A percentile compares a stretch with the other conserved stretches of the same genome.
Conservation (phyloP, 2,797 vertebrate species). For the Macropodus opercularis region DNA sequence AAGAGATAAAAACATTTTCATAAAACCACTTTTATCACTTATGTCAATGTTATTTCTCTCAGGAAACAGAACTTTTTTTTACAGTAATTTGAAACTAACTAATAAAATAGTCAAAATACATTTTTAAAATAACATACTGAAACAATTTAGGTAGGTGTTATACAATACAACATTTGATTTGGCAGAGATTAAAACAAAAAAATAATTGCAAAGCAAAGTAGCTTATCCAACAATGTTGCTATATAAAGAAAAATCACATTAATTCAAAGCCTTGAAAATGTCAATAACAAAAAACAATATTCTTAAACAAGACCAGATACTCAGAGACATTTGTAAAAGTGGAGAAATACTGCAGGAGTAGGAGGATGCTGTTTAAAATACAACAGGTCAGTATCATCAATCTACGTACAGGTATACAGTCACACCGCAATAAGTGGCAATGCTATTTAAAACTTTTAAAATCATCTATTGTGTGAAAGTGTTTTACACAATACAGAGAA, state of each 20-base stretch:
- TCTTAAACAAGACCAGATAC: constrained; percentile 65
- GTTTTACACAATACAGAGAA: constrained; percentile 42
- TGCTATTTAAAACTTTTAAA: constrained; percentile 10
- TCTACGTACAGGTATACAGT: constrained; percentile 12
- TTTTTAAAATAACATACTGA: constrained; percentile 4
- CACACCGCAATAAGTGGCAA: constrained; percentile 10
- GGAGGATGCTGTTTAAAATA: constrained; percentile 21
- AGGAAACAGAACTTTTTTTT: background rate
- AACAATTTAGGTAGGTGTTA: background rate
- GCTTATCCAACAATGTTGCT: constrained; percentile 65
- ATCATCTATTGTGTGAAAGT: constrained; percentile 18
- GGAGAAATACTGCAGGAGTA: constrained; percentile 10
- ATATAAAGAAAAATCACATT: constrained; percentile 46
- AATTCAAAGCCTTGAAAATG: constrained; percentile 25
- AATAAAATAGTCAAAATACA: constrained; percentile 16
- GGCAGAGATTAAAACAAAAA: constrained; percentile 23
- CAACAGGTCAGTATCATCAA: constrained; percentile 25
- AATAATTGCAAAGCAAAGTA: constrained; percentile 41
- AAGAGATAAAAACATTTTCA: constrained; percentile 5
- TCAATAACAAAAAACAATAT: constrained; percentile 48
- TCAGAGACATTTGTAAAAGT: constrained; percentile 4
- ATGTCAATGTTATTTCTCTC: constrained; percentile 27
- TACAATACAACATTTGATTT: constrained; percentile 31
- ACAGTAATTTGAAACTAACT: constrained; percentile 10
- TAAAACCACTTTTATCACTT: constrained; percentile 8